phyloP scores from a whole-genome alignment of 2,888 invertebrate species.

The Meiosimyza platycephala region DNA sequence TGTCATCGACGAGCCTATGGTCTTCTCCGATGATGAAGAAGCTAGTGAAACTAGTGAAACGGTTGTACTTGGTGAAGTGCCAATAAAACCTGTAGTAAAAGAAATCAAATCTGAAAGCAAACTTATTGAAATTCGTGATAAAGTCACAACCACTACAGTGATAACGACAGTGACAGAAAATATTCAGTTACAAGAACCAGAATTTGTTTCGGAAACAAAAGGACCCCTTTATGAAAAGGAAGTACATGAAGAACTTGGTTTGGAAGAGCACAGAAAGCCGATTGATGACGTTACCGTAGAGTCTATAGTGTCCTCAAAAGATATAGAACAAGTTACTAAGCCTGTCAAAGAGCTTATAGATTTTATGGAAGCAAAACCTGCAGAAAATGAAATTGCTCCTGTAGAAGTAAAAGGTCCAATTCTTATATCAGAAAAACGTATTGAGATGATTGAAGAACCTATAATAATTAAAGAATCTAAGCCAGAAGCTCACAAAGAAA shows the following conservation, averaged over 20 bases:
- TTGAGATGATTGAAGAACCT: conserved; percentile 9
- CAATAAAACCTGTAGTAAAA: not conserved
- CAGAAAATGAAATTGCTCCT: not conserved
- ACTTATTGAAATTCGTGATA: not conserved
- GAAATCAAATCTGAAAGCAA: not conserved
- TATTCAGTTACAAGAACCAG: not conserved
- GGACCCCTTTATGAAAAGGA: not conserved
- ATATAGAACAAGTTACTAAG: no score
- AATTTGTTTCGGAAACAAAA: conserved; percentile 40
- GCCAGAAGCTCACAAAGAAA: not conserved
- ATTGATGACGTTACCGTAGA: conserved; percentile 59
- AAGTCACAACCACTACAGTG: not conserved
- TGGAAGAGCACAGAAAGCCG: conserved; percentile 54
- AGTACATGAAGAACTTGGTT: conserved; percentile 25
- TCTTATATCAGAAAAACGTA: not conserved
- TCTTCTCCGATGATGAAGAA: conserved; percentile 57
- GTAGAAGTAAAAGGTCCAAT: not conserved
- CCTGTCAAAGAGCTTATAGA: not conserved
- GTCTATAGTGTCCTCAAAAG: no score
- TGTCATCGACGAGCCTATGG: conserved; percentile 58
- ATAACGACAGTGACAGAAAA: conserved; percentile 33
- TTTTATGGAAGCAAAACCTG: not conserved
- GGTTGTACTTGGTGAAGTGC: not conserved
- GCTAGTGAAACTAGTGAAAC: conserved; percentile 16
- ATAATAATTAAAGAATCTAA: conserved; percentile 50